Conservation (phyloP, 2,888 invertebrate species). For the Hydraecia micacea region DNA sequence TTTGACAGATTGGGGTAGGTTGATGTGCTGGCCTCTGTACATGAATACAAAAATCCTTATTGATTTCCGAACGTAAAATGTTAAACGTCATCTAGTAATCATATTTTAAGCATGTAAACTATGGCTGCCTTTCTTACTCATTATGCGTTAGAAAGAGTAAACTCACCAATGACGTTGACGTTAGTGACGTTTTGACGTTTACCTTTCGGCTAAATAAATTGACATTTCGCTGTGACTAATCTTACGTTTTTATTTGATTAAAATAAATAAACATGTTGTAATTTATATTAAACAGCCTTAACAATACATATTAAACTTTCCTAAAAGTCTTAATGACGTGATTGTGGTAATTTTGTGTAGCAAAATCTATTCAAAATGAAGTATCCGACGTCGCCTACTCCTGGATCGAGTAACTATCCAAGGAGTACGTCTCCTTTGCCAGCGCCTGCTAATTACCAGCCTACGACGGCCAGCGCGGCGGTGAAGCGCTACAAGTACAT, state of each 20-base stretch:
- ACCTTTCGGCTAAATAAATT: constrained; percentile 43
- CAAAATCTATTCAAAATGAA: constrained; percentile 84
- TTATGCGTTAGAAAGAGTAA: constrained; percentile 12
- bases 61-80: constrained; percentile 44
- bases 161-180: constrained; percentile 17
- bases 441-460: constrained; percentile 92
- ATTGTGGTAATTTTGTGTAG: constrained; percentile 36
- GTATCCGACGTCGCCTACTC: constrained; percentile 91
- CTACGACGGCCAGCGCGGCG: constrained; percentile 94
- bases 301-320: constrained; percentile 32
- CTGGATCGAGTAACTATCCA: constrained; percentile 84
- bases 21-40: too few relatives aligned
- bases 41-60: not conserved
- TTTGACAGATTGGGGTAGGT: too few relatives aligned
- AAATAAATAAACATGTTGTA: constrained; percentile 67
- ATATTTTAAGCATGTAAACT: constrained; percentile 20
- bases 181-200: constrained; percentile 40
- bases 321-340: constrained; percentile 57
- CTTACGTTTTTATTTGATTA: constrained; percentile 45
- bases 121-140: constrained; percentile 1
- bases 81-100: constrained; percentile 32
- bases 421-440: constrained; percentile 92
- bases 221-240: constrained; percentile 61
- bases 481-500: constrained; percentile 97
- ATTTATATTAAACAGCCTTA: constrained; percentile 29